A percentile compares a stretch with the other conserved stretches of the same genome.
Evolutionary conservation across 2,113 vertebrate species (phyloP).

Genomic region (Trochalopteron elliotii): DNA sequence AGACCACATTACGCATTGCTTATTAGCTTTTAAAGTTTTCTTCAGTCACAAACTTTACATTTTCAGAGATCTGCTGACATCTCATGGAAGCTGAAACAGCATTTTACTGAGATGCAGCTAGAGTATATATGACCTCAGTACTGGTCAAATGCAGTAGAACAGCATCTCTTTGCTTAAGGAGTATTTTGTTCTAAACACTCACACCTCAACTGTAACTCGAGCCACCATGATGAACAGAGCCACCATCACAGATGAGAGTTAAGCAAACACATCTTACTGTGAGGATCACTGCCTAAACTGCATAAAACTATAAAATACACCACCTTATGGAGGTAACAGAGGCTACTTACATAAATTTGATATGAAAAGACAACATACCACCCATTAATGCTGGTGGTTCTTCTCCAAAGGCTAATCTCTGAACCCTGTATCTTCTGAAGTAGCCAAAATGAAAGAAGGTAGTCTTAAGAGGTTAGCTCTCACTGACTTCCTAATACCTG

Average conservation of each 20-base stretch:
- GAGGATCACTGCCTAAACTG: background rate
- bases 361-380: background rate
- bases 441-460: background rate
- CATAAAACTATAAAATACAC: background rate
- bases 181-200: background rate
- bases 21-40: background rate
- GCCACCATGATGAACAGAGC: background rate
- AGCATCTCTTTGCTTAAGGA: background rate
- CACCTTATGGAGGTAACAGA: background rate
- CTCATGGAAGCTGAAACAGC: background rate
- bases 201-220: background rate
- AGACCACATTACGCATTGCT: fast-evolving
- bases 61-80: background rate
- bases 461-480: background rate
- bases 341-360: background rate
- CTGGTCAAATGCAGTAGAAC: background rate
- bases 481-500: background rate
- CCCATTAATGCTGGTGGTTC: background rate
- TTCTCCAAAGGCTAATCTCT: background rate
- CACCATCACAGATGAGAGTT: background rate
- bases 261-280: background rate
- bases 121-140: background rate
- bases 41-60: background rate
- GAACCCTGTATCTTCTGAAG: background rate
- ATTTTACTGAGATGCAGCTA: background rate